Conservation (phyloP, 2,797 vertebrate genomes). For the Myotis findleyi region DNA sequence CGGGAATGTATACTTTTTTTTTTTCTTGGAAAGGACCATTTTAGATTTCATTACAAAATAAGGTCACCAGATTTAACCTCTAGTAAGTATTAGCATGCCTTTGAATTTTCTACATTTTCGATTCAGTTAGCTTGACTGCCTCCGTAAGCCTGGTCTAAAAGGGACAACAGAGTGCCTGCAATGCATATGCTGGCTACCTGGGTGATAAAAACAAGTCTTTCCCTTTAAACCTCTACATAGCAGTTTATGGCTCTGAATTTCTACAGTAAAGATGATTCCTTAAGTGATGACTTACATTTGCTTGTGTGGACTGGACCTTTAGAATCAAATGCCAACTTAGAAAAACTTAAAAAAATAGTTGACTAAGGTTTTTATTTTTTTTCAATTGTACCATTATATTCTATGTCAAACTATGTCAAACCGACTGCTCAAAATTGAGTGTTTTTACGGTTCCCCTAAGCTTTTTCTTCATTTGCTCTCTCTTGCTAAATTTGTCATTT, state of each 20-base stretch:
- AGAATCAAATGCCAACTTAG: background rate
- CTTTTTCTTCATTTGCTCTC: slow-evolving; percentile 51
- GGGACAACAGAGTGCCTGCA: slow-evolving; percentile 10
- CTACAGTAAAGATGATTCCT: background rate
- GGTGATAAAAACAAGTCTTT: slow-evolving; percentile 61
- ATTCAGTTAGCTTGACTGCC: slow-evolving; percentile 59
- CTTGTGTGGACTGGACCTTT: background rate
- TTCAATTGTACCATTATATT: background rate
- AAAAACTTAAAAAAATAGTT: background rate
- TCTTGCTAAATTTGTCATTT: slow-evolving; percentile 67
- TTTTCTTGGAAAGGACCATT: background rate
- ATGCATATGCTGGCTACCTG: slow-evolving; percentile 53
- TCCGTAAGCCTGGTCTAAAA: slow-evolving; percentile 63
- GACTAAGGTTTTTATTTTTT: background rate
- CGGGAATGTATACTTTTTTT: background rate
- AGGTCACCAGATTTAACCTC: background rate
- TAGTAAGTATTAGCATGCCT: background rate
- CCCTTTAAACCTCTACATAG: background rate
- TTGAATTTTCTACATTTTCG: slow-evolving; percentile 40
- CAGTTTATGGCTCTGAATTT: background rate
- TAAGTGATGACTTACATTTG: background rate
- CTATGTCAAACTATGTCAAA: background rate
- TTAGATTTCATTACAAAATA: slow-evolving; percentile 19
- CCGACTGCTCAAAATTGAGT: background rate
- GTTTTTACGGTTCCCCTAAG: background rate